Conservation (phyloP, 2,113 vertebrate species). For the Prolemur simus region DNA sequence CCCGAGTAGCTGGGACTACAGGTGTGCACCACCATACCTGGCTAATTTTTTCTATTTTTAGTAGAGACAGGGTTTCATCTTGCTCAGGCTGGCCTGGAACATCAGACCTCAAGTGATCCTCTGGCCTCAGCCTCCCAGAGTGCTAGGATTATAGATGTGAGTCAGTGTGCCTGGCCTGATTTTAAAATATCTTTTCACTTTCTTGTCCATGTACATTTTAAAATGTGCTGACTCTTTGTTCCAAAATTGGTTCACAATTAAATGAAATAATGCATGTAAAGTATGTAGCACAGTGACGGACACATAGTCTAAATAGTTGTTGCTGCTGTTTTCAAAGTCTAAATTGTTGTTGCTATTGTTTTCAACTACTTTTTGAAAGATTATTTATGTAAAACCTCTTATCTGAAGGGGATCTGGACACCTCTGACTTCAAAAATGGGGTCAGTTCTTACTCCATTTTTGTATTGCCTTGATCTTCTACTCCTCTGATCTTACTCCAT, state of each 20-base stretch:
- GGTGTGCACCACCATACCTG: no score
- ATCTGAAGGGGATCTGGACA: neutral
- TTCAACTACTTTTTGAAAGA: neutral
- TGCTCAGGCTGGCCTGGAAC: no score
- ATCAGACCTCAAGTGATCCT: no score
- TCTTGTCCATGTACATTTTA: neutral
- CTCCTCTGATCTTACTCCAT: neutral
- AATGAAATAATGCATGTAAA: neutral
- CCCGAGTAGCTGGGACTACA: no score
- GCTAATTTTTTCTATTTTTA: no score
- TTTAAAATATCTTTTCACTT: neutral
- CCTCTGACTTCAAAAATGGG: neutral
- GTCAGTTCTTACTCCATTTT: neutral
- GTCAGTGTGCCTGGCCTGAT: neutral
- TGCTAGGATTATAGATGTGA: no score
- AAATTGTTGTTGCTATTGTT: neutral
- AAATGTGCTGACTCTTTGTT: neutral
- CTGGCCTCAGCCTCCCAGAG: no score
- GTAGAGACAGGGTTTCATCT: no score
- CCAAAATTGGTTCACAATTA: neutral
- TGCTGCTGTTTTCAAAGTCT: neutral
- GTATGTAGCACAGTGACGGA: neutral
- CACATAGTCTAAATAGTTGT: neutral
- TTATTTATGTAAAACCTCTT: neutral
- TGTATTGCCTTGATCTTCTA: no score